Conservation (phyloP, 2,113 vertebrate genomes). For the Candoia aspera region DNA sequence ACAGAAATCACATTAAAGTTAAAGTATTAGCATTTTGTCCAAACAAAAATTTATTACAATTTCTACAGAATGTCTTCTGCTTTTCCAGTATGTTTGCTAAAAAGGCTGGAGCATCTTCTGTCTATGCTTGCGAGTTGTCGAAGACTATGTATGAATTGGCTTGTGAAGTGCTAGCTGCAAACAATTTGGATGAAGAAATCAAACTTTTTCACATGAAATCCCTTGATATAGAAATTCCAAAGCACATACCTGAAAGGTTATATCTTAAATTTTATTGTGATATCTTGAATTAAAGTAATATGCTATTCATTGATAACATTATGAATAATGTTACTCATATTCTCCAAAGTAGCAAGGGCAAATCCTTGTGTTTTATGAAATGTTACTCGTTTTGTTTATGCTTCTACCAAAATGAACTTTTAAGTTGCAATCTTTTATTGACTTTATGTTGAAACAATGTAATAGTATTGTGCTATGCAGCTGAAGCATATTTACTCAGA, state of each 20-base stretch:
- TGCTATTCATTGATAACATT: background rate
- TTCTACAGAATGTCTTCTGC: slow-evolving; percentile 14
- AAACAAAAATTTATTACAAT: background rate
- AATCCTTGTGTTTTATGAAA: background rate
- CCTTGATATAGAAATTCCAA: slow-evolving; percentile 89
- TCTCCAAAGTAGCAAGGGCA: background rate
- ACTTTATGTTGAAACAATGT: background rate
- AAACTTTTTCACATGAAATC: slow-evolving; percentile 93
- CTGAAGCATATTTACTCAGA: background rate
- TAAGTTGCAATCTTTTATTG: background rate
- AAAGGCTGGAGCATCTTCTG: slow-evolving; percentile 84
- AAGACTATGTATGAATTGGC: slow-evolving; percentile 98
- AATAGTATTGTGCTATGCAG: background rate
- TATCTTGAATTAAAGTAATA: slow-evolving; percentile 19
- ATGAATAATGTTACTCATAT: background rate
- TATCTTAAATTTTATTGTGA: background rate
- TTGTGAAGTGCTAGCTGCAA: slow-evolving; percentile 87
- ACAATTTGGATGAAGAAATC: slow-evolving; percentile 85
- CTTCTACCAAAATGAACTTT: background rate
- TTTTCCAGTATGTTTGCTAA: slow-evolving; percentile 92
- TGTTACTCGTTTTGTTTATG: background rate
- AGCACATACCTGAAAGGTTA: slow-evolving; percentile 90
- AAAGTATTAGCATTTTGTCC: slow-evolving; percentile 8
- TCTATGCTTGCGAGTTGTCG: slow-evolving; percentile 94
- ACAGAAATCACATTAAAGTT: background rate